Evolutionary conservation across 1,140 invertebrate genomes (phyloP).

Genomic region (Lasaia peninsularis): DNA sequence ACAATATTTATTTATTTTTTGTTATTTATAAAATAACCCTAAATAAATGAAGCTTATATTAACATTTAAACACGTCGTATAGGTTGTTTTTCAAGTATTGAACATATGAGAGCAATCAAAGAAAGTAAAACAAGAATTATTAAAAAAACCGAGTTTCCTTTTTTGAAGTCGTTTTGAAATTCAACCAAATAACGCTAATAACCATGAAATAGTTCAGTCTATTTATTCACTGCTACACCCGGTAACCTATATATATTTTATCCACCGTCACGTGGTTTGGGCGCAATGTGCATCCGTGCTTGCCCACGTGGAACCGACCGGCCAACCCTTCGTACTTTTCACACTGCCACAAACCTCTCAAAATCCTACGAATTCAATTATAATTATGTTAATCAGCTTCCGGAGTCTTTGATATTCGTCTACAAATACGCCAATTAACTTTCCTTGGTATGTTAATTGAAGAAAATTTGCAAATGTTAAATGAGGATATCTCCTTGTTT

Average conservation of each 20-base stretch:
- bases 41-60: too few relatives aligned
- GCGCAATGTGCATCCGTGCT: slow-evolving; percentile 27
- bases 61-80: too few relatives aligned
- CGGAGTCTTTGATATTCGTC: background rate
- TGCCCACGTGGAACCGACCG: slow-evolving; percentile 35
- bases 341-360: background rate
- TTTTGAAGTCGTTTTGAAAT: too few relatives aligned
- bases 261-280: slow-evolving; percentile 21
- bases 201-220: slow-evolving; percentile 8
- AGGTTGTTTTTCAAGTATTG: too few relatives aligned
- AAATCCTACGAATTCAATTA: slow-evolving; percentile 1
- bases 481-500: background rate
- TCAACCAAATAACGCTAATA: background rate
- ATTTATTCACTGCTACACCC: background rate
- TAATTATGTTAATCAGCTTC: slow-evolving; percentile 9
- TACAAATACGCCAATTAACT: background rate
- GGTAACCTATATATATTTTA: background rate
- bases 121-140: background rate
- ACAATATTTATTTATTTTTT: too few relatives aligned
- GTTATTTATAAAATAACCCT: too few relatives aligned
- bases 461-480: background rate
- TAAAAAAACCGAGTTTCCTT: too few relatives aligned
- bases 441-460: background rate
- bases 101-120: too few relatives aligned
- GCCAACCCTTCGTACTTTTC: slow-evolving; percentile 25